Base-by-base conservation (phyloP, 2,113 vertebrate species). In the Hemibagrus wyckioides region DNA sequence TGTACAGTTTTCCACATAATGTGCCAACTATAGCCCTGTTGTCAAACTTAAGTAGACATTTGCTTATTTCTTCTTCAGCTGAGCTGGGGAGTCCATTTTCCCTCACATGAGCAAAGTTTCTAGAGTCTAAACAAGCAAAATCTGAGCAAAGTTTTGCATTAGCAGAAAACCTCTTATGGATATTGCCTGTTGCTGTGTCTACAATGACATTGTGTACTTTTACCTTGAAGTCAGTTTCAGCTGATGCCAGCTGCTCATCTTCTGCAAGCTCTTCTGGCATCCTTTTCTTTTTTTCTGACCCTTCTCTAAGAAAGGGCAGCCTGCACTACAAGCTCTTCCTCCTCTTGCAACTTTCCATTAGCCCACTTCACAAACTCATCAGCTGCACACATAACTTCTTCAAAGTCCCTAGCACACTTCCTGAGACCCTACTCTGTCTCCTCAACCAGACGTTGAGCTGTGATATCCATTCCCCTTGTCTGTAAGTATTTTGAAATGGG, bases 131-230 rank as follows among this genome's bases (percentile, higher is more conserved):
- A 82, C 44, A 87, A 80, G 80, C 77, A 63, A 85, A 88, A 77
- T 89, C 82, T 63, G 84, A 73, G 75, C 5, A 44, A 71, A 87
- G 44, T 69, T 77, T 88, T 83, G 80, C 82, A 88, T 89, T 85
- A 28, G 73, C 81, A 19, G 59, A 83, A 91, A 86, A 88, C 50
- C 89, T 82, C 41, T 48, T 77, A 54, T 86, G 36, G 11, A 90
- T 84, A 21, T 83, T 86, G 7, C 21, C n/a, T 59, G 30, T 56
- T 7, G 84, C 89, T 33, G 81, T 90, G 79, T 88, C 90, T n/a
- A 91, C n/a, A 82, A 84, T 91, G 10, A 89, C 81, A 87, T 86
- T 85, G 25, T 91, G 80, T 13, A 88, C 76, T 28, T 61, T 81
- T 11, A 89, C 54, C 71, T 83, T n/a, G 39, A 80, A 90, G 63